phyloP scores from a whole-genome alignment of 2,797 vertebrate species.

The Myiotriccus ornatus region DNA sequence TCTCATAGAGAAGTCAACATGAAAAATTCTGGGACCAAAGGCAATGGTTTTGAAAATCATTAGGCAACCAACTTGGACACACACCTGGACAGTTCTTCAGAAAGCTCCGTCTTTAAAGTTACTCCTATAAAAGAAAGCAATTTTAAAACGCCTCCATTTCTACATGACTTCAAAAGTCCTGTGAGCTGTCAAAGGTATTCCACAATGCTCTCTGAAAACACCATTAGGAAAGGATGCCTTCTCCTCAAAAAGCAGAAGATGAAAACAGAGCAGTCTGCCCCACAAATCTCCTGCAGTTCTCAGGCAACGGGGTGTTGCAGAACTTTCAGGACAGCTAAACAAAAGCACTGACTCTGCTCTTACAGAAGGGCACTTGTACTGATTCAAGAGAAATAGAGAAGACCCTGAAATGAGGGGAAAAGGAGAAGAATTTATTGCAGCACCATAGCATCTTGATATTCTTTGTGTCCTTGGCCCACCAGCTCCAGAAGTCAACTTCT shows the following conservation, averaged over 20 bases:
- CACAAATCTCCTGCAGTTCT: neutral
- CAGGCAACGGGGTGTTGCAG: neutral
- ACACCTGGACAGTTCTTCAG: neutral
- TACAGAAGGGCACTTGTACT: neutral
- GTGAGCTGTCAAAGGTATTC: neutral
- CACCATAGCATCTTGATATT: neutral
- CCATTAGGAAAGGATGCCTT: neutral
- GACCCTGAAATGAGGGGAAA: neutral
- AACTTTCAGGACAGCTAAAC: neutral
- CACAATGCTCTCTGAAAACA: neutral
- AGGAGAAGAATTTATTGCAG: neutral
- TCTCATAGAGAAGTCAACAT: neutral
- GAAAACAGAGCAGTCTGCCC: neutral
- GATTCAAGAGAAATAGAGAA: neutral
- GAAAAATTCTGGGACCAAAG: neutral
- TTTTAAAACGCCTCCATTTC: neutral
- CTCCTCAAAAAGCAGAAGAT: neutral
- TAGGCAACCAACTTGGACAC: neutral
- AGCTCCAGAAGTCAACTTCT: neutral
- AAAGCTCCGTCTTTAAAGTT: neutral
- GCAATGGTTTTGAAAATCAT: neutral
- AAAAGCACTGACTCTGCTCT: neutral
- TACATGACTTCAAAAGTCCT: neutral
- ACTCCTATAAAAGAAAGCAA: neutral
- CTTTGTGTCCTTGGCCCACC: neutral